Conservation (phyloP, 2,888 invertebrate species). For the Papilio protenor region DNA sequence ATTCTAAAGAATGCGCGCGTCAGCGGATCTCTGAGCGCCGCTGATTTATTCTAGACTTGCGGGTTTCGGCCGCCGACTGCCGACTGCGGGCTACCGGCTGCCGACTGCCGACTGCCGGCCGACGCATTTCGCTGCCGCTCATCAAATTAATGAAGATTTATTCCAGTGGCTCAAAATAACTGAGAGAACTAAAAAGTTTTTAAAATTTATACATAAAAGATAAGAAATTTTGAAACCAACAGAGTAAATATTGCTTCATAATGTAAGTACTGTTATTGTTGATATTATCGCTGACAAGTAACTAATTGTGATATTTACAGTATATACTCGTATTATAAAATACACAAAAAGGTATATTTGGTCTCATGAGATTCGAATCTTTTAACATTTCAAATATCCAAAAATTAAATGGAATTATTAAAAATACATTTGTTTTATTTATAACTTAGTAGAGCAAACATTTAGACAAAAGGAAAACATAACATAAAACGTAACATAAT, state of each 20-base stretch:
- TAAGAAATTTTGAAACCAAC: not conserved
- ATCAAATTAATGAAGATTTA: slow-evolving; percentile 30
- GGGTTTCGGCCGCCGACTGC: not conserved
- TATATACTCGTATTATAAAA: no score
- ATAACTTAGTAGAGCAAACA: not conserved
- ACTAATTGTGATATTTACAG: no score
- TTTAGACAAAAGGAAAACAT: not conserved
- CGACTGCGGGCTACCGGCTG: not conserved
- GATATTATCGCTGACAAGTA: no score
- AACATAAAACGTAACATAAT: not conserved
- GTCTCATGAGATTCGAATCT: no score
- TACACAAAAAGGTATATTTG: no score
- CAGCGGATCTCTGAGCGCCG: slow-evolving; percentile 22
- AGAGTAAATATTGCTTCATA: no score
- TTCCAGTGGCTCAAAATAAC: slow-evolving; percentile 14
- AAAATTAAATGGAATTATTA: no score
- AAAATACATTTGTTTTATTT: not conserved
- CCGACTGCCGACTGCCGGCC: not conserved
- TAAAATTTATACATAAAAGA: not conserved
- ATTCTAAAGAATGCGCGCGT: slow-evolving; percentile 20
- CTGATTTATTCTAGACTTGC: slow-evolving; percentile 33
- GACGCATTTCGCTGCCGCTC: not conserved
- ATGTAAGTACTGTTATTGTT: no score
- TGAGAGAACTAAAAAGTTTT: not conserved
- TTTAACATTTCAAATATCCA: no score